These are phyloP conservation scores for Chelonus formosanus DNA, from an alignment of 2,888 invertebrate species.

Conservation along the genomic window DNA sequence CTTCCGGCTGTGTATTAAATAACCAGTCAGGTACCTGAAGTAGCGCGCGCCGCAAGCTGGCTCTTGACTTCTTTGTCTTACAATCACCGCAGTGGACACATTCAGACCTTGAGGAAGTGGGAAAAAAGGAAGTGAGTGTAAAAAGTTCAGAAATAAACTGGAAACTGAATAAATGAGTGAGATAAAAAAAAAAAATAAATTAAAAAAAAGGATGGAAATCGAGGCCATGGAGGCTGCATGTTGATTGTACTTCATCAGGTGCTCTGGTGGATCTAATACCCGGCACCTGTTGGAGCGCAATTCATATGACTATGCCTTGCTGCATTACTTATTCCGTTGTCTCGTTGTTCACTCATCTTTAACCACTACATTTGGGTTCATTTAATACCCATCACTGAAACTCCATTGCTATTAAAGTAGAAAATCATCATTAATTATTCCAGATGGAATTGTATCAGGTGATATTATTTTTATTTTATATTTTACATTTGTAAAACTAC, in stretches of 20 bases:
- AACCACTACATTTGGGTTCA: neutral
- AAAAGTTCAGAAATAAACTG: neutral
- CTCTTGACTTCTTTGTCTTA: constrained; percentile 27
- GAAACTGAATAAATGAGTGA: neutral
- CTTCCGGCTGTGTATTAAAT: constrained; percentile 76
- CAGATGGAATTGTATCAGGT: no score
- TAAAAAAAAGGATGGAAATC: constrained; percentile 11
- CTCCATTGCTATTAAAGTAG: no score
- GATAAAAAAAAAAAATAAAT: constrained; percentile 27
- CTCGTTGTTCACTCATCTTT: constrained; percentile 1
- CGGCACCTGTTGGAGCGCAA: constrained; percentile 99
- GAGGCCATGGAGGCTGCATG: constrained; percentile 76
- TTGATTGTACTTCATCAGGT: constrained; percentile 99
- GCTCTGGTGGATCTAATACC: constrained; percentile 92
- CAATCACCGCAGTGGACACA: constrained; percentile 20
- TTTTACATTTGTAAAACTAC: no score
- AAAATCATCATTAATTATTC: no score
- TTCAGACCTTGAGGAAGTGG: neutral
- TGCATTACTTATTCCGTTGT: constrained; percentile 36
- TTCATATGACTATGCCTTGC: constrained; percentile 77
- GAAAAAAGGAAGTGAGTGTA: neutral
- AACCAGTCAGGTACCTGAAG: constrained; percentile 97
- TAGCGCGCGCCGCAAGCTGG: constrained; percentile 89
- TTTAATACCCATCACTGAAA: no score
- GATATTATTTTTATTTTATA: no score